Evolutionary conservation across 2,888 invertebrate genomes (phyloP), one percentile per base, ranked within the genome.

Genomic region (Sarcophaga variegata): DNA sequence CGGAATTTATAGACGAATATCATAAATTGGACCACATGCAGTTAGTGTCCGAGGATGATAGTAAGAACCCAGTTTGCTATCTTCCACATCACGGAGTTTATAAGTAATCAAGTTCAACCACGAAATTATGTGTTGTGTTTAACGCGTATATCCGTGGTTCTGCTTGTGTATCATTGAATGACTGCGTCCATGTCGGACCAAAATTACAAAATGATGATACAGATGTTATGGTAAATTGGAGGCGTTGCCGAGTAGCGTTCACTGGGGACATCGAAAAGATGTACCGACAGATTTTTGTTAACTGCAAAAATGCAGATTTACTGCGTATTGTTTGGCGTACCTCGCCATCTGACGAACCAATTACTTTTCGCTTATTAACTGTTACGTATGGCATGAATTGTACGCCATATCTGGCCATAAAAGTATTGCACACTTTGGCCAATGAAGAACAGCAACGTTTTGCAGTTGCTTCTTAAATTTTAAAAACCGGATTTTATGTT

Each of bases 241-340:
- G 27, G 27, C 27, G 70, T 54, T 74, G 86, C 71, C 78, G 82
- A 75, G 75, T 89, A n/a, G 88, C 74, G 17, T 84, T 88, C 27
- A 88, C 86, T 67, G 82, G 87, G 14, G 88, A 88, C 63, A 89
- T 87, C n/a, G 86, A 84, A 67, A 78, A 5, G 27, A 27, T 27
- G 27, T 27, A 27, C 27, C 27, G 27, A 0, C 27, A 87, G 54
- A 88, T 88, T 60, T 59, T 83, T 3, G 89, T 88, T 2, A 62
- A 79, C n/a, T 59, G 60, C 63, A 62, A 63, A 6, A 81, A 88
- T 75, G 85, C 87, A 17, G 82, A 85, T 17, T 49, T 49, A 3
- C 80, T 88, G 85, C 66, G 81, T n/a, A 86, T 88, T 63, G 78
- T 85, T 11, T 88, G 87, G 85, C 62, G 54, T 25, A 76, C 71